phyloP scores from a whole-genome alignment of 2,888 invertebrate species.

The Athrips mouffetella region DNA sequence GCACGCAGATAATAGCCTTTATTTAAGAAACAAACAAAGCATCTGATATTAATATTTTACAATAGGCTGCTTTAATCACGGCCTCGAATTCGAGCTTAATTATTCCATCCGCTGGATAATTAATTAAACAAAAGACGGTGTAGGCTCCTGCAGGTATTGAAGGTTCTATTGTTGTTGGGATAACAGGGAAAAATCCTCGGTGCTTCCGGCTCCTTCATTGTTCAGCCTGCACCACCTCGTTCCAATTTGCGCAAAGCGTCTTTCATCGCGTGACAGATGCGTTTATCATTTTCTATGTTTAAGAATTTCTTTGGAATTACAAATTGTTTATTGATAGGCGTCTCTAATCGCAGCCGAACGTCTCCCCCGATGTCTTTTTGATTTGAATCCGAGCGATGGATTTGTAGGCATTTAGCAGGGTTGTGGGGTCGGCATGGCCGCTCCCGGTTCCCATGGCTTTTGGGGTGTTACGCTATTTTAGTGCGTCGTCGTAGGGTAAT shows the following conservation, averaged over 20 bases:
- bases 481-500: conserved; percentile 68
- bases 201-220: conserved; percentile 51
- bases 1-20: conserved; percentile 47
- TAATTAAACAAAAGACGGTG: conserved; percentile 69
- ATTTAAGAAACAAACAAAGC: conserved; percentile 56
- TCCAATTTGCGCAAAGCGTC: conserved; percentile 55
- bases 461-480: conserved; percentile 76
- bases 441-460: conserved; percentile 65
- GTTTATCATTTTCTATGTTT: conserved; percentile 58
- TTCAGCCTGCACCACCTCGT: conserved; percentile 42
- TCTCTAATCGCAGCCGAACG: conserved; percentile 59
- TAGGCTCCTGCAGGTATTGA: conserved; percentile 53
- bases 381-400: conserved; percentile 60
- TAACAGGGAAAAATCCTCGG: conserved; percentile 66
- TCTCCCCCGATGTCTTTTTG: conserved; percentile 68
- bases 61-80: conserved; percentile 53
- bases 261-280: conserved; percentile 61
- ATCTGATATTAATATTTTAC: conserved; percentile 59
- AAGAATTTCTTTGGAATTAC: conserved; percentile 54
- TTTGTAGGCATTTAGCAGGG: conserved; percentile 70
- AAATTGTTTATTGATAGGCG: conserved; percentile 72
- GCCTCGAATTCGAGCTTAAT: conserved; percentile 62
- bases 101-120: conserved; percentile 68
- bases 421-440: conserved; percentile 45
- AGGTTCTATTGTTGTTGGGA: conserved; percentile 61